These are phyloP conservation scores for Condylura cristata DNA, from an alignment of 2,113 vertebrate genomes.

Conservation along the genomic window DNA sequence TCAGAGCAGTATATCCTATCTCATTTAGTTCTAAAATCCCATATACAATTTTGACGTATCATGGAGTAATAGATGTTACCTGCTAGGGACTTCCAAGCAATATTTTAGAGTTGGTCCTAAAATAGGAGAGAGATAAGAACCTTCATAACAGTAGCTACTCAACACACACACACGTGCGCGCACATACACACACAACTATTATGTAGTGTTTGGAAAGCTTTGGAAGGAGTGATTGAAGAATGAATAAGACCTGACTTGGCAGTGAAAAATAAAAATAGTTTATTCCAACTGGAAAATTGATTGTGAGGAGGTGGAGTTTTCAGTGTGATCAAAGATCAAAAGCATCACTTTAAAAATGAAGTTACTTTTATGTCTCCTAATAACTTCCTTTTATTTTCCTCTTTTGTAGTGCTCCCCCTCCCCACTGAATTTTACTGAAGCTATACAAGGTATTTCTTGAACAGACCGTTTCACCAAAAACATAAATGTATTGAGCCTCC, in stretches of 20 bases:
- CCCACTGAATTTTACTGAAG: background rate
- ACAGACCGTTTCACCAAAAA: constrained; percentile 40
- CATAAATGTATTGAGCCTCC: background rate
- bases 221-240: background rate
- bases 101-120: background rate
- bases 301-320: background rate
- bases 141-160: background rate
- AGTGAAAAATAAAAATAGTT: background rate
- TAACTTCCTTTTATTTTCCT: background rate
- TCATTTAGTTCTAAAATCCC: background rate
- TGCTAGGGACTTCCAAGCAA: background rate
- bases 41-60: background rate
- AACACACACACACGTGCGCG: background rate
- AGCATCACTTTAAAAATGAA: background rate
- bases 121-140: background rate
- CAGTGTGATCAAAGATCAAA: background rate
- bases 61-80: background rate
- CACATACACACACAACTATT: background rate
- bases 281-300: background rate
- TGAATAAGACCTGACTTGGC: background rate
- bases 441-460: background rate
- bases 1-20: background rate
- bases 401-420: background rate
- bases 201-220: background rate
- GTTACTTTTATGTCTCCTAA: background rate